Base-by-base conservation (phyloP, 1,140 invertebrate species). In the Tetragonula clypearis region DNA sequence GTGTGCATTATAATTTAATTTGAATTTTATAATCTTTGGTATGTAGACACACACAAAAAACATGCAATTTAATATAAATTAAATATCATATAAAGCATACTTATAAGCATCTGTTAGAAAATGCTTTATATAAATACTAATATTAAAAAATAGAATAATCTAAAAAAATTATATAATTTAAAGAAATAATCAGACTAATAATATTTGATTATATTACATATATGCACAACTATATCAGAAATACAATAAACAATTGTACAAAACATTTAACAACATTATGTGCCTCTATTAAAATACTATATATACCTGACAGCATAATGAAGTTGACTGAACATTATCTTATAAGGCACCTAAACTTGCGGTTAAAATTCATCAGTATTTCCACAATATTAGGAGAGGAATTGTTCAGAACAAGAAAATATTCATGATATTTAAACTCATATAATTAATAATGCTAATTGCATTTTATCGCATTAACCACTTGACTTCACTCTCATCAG, bases 401-500 rank as follows among this genome's bases (percentile, higher is more conserved):
- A 19, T 84, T 84, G 68, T 72, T 73, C 68, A 79, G 30, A 65
- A 83, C 35, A 86, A 83, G 56, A 86, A 83, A 49, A 77, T 83
- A 6, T 71, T 86, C 49, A 77, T 82, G 65, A 86, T 86, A 62
- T 82, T 66, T 82, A 82, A 82, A 85, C 82, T 85, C 72, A 85
- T 85, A 72, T 85, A 85, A 85, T 85, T 85, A 62, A 30, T 85
- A 85, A 82, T 82, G 30, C 69, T 82, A 85, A 85, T 85, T 85
- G 82, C 84, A 86, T 86, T 76, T 82, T 65, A 73, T 84, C 77
- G 30, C 23, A 84, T 89, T 88, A 86, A 74, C 53, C 73, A 86
- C 77, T 84, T 88, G 84, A 84, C 80, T 89, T 82, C 88, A 89
- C 87, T 89, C 88, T 90, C 88, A 66, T 77, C 74, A 87, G 87